Conservation (phyloP, 2,113 vertebrate genomes). For the Cromileptes altivelis region DNA sequence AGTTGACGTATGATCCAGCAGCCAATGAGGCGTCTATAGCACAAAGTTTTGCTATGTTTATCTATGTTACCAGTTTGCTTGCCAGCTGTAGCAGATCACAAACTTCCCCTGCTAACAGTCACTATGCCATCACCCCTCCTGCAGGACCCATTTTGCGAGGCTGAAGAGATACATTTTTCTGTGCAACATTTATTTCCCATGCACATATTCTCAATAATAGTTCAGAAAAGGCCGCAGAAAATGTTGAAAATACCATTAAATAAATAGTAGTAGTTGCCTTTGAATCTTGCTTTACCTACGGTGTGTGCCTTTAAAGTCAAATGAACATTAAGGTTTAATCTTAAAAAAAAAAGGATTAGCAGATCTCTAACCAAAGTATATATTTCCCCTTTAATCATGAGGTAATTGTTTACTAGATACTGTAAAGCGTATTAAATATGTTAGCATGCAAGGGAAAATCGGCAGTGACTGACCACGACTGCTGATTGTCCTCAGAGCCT, state of each 20-base stretch:
- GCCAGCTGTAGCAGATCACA: background rate
- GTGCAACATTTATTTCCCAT: background rate
- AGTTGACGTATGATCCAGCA: no score
- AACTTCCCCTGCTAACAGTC: background rate
- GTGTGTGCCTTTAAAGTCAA: constrained; percentile 42
- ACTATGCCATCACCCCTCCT: background rate
- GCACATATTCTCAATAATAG: background rate
- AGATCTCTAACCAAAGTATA: background rate
- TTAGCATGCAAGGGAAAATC: constrained; percentile 85
- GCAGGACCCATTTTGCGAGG: background rate
- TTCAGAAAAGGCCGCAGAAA: background rate
- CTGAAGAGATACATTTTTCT: background rate
- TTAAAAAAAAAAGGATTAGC: background rate
- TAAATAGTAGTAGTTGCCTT: background rate
- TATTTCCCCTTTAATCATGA: background rate
- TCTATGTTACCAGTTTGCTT: no score
- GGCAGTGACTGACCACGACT: constrained; percentile 94
- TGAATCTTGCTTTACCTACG: constrained; percentile 8
- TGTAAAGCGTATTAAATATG: constrained; percentile 79
- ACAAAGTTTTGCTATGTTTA: no score
- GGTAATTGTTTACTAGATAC: background rate
- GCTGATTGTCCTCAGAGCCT: constrained; percentile 92
- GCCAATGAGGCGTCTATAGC: no score
- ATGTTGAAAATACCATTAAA: background rate
- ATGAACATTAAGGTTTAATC: background rate